These are phyloP conservation scores for Lasioglossum figueresi DNA, from an alignment of 2,888 invertebrate species.

Conservation along the genomic window DNA sequence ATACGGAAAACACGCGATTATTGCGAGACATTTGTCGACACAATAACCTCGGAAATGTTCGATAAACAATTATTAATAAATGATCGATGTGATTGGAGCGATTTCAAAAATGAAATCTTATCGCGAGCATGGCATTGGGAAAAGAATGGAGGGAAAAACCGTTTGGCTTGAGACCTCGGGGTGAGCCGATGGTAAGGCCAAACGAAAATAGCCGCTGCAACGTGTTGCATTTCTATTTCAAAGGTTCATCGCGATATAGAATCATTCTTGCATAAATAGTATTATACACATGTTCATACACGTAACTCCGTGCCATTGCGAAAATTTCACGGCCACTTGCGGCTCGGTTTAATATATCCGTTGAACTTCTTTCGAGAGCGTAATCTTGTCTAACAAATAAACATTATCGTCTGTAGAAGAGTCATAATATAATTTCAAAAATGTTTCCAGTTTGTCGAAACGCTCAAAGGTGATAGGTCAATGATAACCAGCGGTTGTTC, in stretches of 20 bases:
- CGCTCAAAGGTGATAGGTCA: neutral
- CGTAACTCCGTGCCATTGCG: neutral
- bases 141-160: conserved; percentile 37
- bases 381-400: neutral
- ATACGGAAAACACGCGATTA: neutral
- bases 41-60: neutral
- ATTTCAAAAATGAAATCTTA: conserved; percentile 35
- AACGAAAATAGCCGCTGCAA: conserved; percentile 53
- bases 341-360: too few species aligned
- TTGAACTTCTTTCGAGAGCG: neutral
- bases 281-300: neutral
- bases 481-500: neutral
- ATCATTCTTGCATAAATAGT: conserved; percentile 29
- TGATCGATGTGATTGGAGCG: conserved; percentile 40
- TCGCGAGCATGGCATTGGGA: conserved; percentile 41
- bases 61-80: conserved; percentile 52
- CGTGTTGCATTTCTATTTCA: conserved; percentile 47
- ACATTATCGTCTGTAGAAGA: neutral
- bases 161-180: conserved; percentile 49
- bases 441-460: neutral
- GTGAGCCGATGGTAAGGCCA: conserved; percentile 39
- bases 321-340: neutral
- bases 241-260: conserved; percentile 34
- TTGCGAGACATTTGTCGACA: neutral
- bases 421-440: neutral